These are phyloP conservation scores for Limenitis camilla DNA, from an alignment of 2,888 invertebrate genomes.

Conservation along the genomic window DNA sequence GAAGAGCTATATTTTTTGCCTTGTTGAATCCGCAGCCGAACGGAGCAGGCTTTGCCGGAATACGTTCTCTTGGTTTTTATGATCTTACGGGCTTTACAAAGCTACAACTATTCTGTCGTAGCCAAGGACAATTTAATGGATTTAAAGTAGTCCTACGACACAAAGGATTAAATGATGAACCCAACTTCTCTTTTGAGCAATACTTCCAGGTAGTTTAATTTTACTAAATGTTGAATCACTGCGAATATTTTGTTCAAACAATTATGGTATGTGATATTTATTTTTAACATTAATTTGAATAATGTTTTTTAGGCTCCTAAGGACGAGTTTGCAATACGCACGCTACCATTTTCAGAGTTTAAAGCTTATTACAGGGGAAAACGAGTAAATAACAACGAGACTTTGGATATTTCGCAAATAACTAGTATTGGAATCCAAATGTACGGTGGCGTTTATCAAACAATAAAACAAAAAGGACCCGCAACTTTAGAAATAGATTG, in stretches of 20 bases:
- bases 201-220: conserved; percentile 61
- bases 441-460: conserved; percentile 78
- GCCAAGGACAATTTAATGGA: conserved; percentile 73
- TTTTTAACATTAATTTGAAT: no score
- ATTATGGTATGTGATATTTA: no score
- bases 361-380: conserved; percentile 77
- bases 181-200: conserved; percentile 77
- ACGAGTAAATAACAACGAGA: conserved; percentile 69
- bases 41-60: conserved; percentile 80
- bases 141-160: conserved; percentile 78
- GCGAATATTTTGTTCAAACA: neutral
- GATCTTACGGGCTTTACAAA: conserved; percentile 65
- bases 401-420: conserved; percentile 72
- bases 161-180: conserved; percentile 70
- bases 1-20: conserved; percentile 77
- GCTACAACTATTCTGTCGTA: conserved; percentile 71
- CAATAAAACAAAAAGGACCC: conserved; percentile 77
- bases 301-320: conserved; percentile 74
- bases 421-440: conserved; percentile 78
- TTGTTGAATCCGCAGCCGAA: conserved; percentile 79
- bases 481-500: conserved; percentile 78
- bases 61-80: conserved; percentile 63
- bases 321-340: conserved; percentile 67
- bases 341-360: conserved; percentile 72
- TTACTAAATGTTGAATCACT: neutral